Evolutionary conservation across 2,113 vertebrate species (phyloP).

Genomic region (Amphiprion percula): DNA sequence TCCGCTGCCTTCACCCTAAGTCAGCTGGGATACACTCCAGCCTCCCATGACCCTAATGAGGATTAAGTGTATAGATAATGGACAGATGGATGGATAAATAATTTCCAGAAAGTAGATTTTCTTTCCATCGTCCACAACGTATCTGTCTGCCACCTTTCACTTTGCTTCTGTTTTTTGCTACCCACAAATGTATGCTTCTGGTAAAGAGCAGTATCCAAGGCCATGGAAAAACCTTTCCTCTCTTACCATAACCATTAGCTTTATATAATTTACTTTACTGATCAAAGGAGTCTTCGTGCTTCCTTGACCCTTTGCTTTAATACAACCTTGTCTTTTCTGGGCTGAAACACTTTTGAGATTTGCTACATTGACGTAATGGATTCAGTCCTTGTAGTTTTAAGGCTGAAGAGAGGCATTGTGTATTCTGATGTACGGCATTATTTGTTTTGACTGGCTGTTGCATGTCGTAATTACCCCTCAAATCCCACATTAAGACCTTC

Average conservation of each 20-base stretch:
- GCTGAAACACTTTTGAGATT: slow-evolving; percentile 22
- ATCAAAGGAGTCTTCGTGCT: slow-evolving; percentile 4
- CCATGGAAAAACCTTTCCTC: background rate
- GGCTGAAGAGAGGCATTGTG: slow-evolving; percentile 16
- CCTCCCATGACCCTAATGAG: no score
- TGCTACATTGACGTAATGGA: slow-evolving; percentile 16
- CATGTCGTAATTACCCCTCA: slow-evolving; percentile 35
- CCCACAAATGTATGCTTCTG: slow-evolving; percentile 11
- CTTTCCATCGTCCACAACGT: slow-evolving; percentile 42
- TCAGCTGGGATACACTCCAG: no score
- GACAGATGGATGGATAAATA: no score
- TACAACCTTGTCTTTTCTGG: slow-evolving; percentile 7
- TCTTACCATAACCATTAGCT: background rate
- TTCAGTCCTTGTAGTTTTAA: slow-evolving; percentile 38
- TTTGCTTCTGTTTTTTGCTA: slow-evolving; percentile 9
- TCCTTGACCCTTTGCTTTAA: background rate
- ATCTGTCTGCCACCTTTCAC: slow-evolving; percentile 33
- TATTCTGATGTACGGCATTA: slow-evolving; percentile 18
- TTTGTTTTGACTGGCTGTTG: slow-evolving; percentile 28
- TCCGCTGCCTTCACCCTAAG: no score
- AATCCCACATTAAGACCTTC: slow-evolving; percentile 21
- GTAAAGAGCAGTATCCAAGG: slow-evolving; percentile 31
- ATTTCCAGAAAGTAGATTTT: slow-evolving; percentile 14
- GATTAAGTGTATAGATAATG: no score
- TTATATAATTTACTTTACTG: slow-evolving; percentile 26